Evolutionary conservation across 2,797 vertebrate genomes (phyloP), one percentile per base, ranked within the genome.

Genomic region (Pipistrellus pipistrellus): DNA sequence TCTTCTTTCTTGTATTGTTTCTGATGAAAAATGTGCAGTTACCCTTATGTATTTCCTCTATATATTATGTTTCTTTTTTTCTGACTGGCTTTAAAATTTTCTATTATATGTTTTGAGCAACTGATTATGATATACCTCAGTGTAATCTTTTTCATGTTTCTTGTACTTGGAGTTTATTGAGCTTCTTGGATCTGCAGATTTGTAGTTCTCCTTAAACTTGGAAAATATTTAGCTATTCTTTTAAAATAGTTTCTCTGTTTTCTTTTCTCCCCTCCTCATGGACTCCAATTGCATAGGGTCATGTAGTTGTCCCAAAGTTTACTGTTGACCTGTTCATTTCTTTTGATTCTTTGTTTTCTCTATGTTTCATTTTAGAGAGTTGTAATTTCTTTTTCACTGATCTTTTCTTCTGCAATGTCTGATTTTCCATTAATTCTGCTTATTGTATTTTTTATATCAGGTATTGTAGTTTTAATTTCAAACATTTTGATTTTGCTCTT

Each of bases 201-300:
- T 68, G 13, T 41, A 46, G 48, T 84, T 84, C 59, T 83, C 20
- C 15, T 80, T 76, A 85, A 85, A 92, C 85, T 77, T 87, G 69
- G 6, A 84, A 76, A 55, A 18, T 81, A 32, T 11, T 62, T 73
- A 76, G 1, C 64, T 72, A 30, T 85, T 75, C 62, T 75, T 81
- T 75, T 55, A 8, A 91, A 88, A 15, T 62, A 30, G 44, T 66
- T 73, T 93, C 7, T 64, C 21, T 88, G 2, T 72, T 8, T 6
- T 15, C 21, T 25, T 75, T 0, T 55, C 32, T 64, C n/a, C 15
- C 4, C 20, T 64, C 2, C 20, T 30, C 32, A 13, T 35, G n/a
- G n/a, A 59, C 14, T 90, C 35, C 44, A 82, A 10, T 8, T 48
- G 11, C 51, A 71, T 32, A 35, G 44, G 15, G 27, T 62, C 0